Base-by-base conservation (phyloP, 2,113 vertebrate species). In the Hypomesus transpacificus region DNA sequence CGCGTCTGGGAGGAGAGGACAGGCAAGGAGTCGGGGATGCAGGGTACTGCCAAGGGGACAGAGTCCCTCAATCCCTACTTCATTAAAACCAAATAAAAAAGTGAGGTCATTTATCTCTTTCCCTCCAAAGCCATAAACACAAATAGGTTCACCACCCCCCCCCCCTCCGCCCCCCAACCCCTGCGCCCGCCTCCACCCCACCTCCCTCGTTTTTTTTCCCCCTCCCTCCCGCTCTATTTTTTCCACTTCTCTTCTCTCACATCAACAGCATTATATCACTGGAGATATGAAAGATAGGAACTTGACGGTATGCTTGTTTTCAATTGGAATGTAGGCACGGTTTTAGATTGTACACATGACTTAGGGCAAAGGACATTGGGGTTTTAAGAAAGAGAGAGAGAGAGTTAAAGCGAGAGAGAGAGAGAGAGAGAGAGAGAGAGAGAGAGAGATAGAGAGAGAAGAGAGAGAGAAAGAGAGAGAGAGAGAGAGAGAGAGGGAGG, bases 21-120 rank as follows among this genome's bases (percentile, higher is more conserved):
- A 68, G 66, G 22, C 20, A 20, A 21, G 14, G 56, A 60, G 68
- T 13, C 4, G 28, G 39, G 57, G 28, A 46, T 84, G 77, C 76
- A 70, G 66, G 70, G 86, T 75, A 81, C 78, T 74, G 79, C 85
- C 82, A 67, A 46, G 58, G 85, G 85, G 82, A 83, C 71, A 71
- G 86, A 85, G 81, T 89, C 91, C 89, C 90, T 84, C 50, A 79
- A 83, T 91, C 90, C 91, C 91, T 84, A 89, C 89, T 91, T 92
- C 90, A 91, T 92, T 92, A 91, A 92, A 92, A 90, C 85, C 88
- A 90, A 90, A 91, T 91, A 91, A 91, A 92, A 89, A 88, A 73
- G 64, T 86, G 82, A 81, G 90, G 89, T 89, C 90, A 91, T 91
- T 90, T 90, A 91, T 91, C 90, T 90, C 86, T 73, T 88, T 90